Percentiles rank a stretch among this genome's conserved stretches.
Evolutionary conservation across 1,140 invertebrate species (phyloP).

Genomic region (Phenacoccus solenopsis): DNA sequence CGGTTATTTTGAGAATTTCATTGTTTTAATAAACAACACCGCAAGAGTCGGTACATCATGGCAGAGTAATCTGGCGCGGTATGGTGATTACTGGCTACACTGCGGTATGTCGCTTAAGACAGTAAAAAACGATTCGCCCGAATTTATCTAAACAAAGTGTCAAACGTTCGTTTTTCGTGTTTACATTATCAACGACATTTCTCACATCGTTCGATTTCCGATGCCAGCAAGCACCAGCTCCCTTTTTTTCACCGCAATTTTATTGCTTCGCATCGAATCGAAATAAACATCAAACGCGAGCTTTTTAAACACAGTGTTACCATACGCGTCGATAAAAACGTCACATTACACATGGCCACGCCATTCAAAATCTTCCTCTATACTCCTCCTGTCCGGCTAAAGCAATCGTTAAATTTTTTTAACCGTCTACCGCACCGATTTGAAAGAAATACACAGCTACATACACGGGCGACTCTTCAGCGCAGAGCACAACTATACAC

Average conservation of each 20-base stretch:
- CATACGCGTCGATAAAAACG: background rate
- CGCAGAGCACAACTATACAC: no score
- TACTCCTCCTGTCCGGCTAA: no score
- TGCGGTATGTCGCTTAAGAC: background rate
- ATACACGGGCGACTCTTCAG: no score
- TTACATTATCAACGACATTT: conserved; percentile 10
- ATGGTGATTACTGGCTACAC: background rate
- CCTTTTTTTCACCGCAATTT: background rate
- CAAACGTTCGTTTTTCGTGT: background rate
- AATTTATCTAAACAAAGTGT: background rate
- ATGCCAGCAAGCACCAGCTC: no score
- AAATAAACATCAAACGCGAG: background rate
- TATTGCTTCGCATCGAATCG: background rate
- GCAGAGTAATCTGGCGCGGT: background rate
- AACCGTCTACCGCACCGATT: no score
- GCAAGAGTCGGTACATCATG: no score
- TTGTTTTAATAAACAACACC: no score
- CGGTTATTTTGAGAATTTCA: no score
- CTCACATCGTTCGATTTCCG: background rate
- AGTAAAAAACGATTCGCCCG: background rate
- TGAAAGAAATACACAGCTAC: no score
- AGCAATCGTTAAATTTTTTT: no score
- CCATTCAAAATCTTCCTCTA: no score
- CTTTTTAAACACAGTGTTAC: background rate
- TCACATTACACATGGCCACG: background rate